Evolutionary conservation across 2,888 invertebrate genomes (phyloP), one percentile per base, ranked within the genome.

Genomic region (Steinernema scapterisci): DNA sequence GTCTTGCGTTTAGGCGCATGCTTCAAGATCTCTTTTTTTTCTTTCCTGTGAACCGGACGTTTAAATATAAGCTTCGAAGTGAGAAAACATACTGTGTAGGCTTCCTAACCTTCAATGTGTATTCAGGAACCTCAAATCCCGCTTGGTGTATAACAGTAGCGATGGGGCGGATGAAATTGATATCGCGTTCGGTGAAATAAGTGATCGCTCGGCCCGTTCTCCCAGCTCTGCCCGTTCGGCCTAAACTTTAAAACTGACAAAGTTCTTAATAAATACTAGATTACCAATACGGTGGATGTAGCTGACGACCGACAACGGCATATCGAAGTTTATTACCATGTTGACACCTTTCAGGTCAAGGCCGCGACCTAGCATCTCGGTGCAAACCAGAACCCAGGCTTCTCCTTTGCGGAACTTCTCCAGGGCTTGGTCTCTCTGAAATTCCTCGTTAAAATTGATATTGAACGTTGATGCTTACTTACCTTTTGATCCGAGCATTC

Each of bases 321-420:
- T 95, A 90, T 99, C 97, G 88, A 95, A 99, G 90, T 99, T 99
- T 80, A 99, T 91, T 43, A 99, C 96, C 38, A 97, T 90, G 90
- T 95, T 95, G 70, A 99, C 95, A 0, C 95, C 95, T 85, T 94
- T 94, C 89, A 97, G 95, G 90, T 97, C 97, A 79, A 97, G 93
- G 80, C 97, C 97, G 80, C 97, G 92, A 0, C 95, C 94, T 93
- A 97, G 93, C 80, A 99, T 90, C 89, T 97, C 97, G 0, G 97
- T 97, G 89, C 96, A 97, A 82, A 99, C 93, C 73, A 99, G 90
- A 73, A 97, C 93, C 95, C 95, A 97, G 82, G 95, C 93, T 88
- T 93, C 92, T 0, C 97, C 96, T 87, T 93, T 92, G 56, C 96
- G 92, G 89, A 97, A 97, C 79, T 93, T 92, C 80, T 92, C 92